Conservation (phyloP, 35 echinoderm and acorn worm genomes). For the Ophiothrix spiculata region DNA sequence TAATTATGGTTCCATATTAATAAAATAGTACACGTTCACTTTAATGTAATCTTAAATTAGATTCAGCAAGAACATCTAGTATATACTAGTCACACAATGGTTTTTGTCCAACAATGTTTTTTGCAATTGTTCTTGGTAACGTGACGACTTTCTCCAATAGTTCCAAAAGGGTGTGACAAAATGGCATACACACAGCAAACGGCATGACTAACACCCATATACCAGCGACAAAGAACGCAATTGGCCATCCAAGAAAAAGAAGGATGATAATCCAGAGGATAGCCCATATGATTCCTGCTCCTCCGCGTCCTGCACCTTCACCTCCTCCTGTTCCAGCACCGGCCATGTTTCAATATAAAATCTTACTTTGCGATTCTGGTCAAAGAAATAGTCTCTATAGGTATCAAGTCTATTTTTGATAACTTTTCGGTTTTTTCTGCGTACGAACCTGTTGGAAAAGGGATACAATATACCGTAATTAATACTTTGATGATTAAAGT, state of each 20-base stretch:
- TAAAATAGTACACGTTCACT: no score
- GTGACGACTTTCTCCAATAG: conserved; percentile 73
- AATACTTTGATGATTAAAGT: no score
- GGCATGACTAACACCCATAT: conserved; percentile 90
- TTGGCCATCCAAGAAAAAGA: conserved; percentile 95
- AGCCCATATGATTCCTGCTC: conserved; percentile 87
- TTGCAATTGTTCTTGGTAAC: conserved; percentile 64
- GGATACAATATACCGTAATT: no score
- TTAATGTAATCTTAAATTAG: no score
- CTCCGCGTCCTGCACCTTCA: conserved; percentile 43
- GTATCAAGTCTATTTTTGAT: no score
- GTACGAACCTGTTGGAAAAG: no score
- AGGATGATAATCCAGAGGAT: conserved; percentile 82
- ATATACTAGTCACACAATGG: conserved; percentile 79
- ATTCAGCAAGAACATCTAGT: no score
- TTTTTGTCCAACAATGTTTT: conserved; percentile 88
- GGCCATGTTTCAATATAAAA: no score
- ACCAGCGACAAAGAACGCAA: conserved; percentile 80
- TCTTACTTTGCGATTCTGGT: no score
- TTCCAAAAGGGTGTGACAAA: conserved; percentile 80
- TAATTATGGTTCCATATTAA: no score
- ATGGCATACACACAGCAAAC: conserved; percentile 88
- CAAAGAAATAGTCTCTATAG: no score
- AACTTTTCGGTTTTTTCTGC: no score
- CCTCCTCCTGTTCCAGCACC: background rate